Evolutionary conservation across 2,113 vertebrate species (phyloP).

Genomic region (Callopanchax toddi): DNA sequence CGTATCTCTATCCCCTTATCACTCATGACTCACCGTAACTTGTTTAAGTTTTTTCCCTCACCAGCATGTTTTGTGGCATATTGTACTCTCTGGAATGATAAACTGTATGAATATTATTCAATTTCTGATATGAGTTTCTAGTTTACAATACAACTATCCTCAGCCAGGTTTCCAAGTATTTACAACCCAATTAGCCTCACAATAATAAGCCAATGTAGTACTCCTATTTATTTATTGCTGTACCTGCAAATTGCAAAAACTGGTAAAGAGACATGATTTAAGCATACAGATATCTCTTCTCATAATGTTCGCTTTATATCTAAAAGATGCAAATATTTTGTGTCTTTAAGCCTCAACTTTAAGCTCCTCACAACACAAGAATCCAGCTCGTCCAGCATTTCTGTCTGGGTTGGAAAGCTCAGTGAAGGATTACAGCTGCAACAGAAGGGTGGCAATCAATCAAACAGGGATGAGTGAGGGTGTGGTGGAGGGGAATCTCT

Average conservation of each 20-base stretch:
- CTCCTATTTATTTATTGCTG: too few relatives aligned
- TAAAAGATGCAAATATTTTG: constrained; percentile 18
- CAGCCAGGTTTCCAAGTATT: too few relatives aligned
- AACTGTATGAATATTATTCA: too few relatives aligned
- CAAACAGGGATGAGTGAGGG: constrained; percentile 51
- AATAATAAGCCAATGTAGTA: not conserved
- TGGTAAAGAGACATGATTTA: not conserved
- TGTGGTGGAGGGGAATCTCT: constrained; percentile 43
- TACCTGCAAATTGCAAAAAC: not conserved
- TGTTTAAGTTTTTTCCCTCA: not conserved
- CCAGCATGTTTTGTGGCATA: too few relatives aligned
- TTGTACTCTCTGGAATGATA: too few relatives aligned
- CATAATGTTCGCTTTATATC: constrained; percentile 4
- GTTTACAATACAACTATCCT: too few relatives aligned
- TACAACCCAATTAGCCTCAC: too few relatives aligned
- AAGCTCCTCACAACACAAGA: constrained; percentile 18
- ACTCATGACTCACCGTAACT: constrained; percentile 29
- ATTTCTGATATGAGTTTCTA: too few relatives aligned
- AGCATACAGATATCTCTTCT: not conserved
- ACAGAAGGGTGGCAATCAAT: constrained; percentile 63
- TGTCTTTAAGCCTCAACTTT: constrained; percentile 6
- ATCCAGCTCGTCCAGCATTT: constrained; percentile 40
- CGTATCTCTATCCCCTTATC: constrained; percentile 35
- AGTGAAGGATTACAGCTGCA: constrained; percentile 60
- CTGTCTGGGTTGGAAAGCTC: constrained; percentile 33